phyloP scores from a whole-genome alignment of 2,888 invertebrate species.

The Drosophila recens region DNA sequence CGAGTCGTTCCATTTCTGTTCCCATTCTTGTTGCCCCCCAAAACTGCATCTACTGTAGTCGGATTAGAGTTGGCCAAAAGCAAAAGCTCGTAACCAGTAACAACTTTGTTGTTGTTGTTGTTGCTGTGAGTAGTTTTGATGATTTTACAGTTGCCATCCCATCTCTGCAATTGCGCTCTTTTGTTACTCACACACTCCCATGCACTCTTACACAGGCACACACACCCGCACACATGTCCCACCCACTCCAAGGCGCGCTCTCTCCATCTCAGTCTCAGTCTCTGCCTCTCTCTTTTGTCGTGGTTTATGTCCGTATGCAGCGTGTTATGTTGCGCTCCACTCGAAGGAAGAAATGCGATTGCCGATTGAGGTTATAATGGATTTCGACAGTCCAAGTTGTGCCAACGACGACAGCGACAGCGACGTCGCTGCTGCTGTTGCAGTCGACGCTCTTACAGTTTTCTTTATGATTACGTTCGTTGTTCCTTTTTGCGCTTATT shows the following conservation, averaged over 20 bases:
- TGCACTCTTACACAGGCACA: conserved; percentile 23
- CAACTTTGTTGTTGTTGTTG: conserved; percentile 38
- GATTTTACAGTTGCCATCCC: conserved; percentile 53
- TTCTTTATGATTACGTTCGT: conserved; percentile 67
- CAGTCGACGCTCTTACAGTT: conserved; percentile 47
- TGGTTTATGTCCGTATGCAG: conserved; percentile 60
- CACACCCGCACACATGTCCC: conserved; percentile 19
- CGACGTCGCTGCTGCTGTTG: conserved; percentile 38
- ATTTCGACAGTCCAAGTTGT: conserved; percentile 81
- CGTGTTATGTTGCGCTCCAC: conserved; percentile 68
- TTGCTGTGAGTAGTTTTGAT: conserved; percentile 42
- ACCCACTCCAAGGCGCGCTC: conserved; percentile 22
- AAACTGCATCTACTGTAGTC: conserved; percentile 16
- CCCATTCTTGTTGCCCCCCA: conserved; percentile 30
- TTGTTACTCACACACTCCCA: conserved; percentile 36
- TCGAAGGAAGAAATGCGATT: conserved; percentile 82
- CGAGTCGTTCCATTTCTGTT: conserved; percentile 17
- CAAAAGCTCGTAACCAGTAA: conserved; percentile 48
- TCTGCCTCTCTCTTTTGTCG: conserved; percentile 15
- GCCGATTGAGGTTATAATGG: conserved; percentile 83
- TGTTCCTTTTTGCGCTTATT: conserved; percentile 76
- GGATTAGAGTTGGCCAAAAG: conserved; percentile 53
- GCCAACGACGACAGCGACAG: conserved; percentile 41
- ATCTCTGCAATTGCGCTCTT: conserved; percentile 32
- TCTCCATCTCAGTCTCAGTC: conserved; percentile 12